Evolutionary conservation across 2,888 invertebrate species (phyloP).

Genomic region (Dynastes grantii): DNA sequence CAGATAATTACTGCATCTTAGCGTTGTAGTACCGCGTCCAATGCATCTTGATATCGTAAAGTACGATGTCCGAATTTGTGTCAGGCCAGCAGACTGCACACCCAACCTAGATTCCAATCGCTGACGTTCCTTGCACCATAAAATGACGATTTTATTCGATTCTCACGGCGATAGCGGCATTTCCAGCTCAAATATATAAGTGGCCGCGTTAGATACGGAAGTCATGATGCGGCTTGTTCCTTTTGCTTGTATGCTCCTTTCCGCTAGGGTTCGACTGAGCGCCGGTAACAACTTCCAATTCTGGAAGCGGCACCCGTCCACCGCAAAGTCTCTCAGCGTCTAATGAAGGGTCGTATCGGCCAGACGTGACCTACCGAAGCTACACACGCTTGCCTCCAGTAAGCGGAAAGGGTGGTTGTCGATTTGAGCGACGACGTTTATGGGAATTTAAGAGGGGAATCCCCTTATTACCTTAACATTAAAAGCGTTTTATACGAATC

Average conservation of each 20-base stretch:
- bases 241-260: neutral
- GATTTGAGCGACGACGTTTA: neutral
- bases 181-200: too few species aligned
- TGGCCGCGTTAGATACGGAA: too few species aligned
- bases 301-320: constrained; percentile 55
- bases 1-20: too few species aligned
- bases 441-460: neutral
- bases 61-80: too few species aligned
- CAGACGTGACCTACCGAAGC: constrained; percentile 53
- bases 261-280: neutral
- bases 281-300: constrained; percentile 56
- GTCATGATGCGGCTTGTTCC: too few species aligned
- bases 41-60: too few species aligned
- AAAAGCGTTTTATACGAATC: too few species aligned
- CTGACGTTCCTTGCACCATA: neutral
- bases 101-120: too few species aligned
- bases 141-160: neutral
- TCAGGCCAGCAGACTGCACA: too few species aligned
- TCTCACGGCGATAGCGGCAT: neutral
- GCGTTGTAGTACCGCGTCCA: too few species aligned
- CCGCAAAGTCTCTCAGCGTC: constrained; percentile 53
- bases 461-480: too few species aligned
- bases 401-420: neutral
- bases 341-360: constrained; percentile 52
- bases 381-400: neutral